A percentile compares a stretch with the other conserved stretches of the same genome.
Conservation (phyloP, 2,113 vertebrate genomes). For the Urocynchramus pylzowi region DNA sequence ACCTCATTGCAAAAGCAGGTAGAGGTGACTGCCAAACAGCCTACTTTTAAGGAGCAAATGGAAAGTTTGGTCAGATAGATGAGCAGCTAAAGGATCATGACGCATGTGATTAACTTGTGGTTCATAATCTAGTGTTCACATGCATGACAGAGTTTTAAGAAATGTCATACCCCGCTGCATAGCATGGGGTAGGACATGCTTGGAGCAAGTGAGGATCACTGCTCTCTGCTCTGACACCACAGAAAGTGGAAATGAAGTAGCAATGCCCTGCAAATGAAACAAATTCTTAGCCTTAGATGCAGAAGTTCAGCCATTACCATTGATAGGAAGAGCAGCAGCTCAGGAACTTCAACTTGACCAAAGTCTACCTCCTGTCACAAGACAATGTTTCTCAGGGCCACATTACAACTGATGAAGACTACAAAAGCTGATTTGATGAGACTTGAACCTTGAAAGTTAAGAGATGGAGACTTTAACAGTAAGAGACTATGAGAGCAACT, state of each 20-base stretch:
- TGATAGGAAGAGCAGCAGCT: not conserved
- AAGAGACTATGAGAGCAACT: not conserved
- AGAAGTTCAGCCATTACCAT: not conserved
- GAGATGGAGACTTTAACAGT: not conserved
- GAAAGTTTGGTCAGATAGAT: not conserved
- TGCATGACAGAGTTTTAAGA: not conserved
- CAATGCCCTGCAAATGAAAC: not conserved
- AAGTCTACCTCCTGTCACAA: not conserved
- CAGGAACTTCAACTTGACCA: not conserved
- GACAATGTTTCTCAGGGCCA: not conserved
- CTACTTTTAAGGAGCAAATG: not conserved
- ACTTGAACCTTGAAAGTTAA: not conserved
- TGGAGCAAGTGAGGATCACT: not conserved
- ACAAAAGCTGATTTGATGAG: not conserved
- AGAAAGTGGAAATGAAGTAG: not conserved
- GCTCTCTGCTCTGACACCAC: not conserved
- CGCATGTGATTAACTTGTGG: not conserved
- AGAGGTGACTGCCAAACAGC: not conserved
- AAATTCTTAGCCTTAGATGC: not conserved
- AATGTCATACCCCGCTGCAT: accelerated
- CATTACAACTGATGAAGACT: not conserved
- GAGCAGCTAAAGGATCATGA: not conserved
- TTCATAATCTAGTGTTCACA: not conserved
- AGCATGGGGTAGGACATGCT: not conserved
- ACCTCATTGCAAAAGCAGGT: not conserved